A percentile compares a stretch with the other conserved stretches of the same genome.
Evolutionary conservation across 2,797 vertebrate genomes (phyloP).

Genomic region (Pempheris klunzingeri): DNA sequence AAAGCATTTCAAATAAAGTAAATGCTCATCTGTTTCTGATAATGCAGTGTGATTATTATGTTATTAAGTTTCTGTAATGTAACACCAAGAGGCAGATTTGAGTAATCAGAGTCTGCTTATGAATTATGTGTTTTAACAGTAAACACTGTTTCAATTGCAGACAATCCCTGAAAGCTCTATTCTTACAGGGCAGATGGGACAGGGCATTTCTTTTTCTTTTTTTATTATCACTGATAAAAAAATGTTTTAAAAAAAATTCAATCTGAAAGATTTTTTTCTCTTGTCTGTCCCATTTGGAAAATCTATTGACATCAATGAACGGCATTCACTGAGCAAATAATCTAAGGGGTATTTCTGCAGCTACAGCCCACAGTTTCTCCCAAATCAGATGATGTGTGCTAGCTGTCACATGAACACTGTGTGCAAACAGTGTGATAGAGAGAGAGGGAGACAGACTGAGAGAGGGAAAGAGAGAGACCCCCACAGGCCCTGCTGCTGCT

Average conservation of each 20-base stretch:
- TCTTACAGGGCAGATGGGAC: conserved; percentile 34
- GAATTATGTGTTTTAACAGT: conserved; percentile 46
- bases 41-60: conserved; percentile 26
- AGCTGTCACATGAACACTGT: conserved; percentile 78
- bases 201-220: conserved; percentile 4
- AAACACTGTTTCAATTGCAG: conserved; percentile 35
- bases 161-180: conserved; percentile 34
- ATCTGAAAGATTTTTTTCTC: conserved; percentile 18
- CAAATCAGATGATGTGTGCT: conserved; percentile 79
- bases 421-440: conserved; percentile 68
- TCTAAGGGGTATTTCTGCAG: conserved; percentile 58
- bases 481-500: conserved; percentile 64
- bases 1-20: conserved; percentile 36
- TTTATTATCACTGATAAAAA: conserved; percentile 17
- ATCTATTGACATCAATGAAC: conserved; percentile 44
- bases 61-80: conserved; percentile 24
- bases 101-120: conserved; percentile 63
- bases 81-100: conserved; percentile 40
- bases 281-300: conserved; percentile 33
- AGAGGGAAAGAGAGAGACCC: conserved; percentile 46
- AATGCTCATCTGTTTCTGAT: conserved; percentile 23
- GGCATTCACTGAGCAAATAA: conserved; percentile 46
- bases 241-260: conserved; percentile 10
- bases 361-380: conserved; percentile 52
- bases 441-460: conserved; percentile 39